Base-by-base conservation (phyloP, 2,797 vertebrate species). In the Arremon brunneinucha region DNA sequence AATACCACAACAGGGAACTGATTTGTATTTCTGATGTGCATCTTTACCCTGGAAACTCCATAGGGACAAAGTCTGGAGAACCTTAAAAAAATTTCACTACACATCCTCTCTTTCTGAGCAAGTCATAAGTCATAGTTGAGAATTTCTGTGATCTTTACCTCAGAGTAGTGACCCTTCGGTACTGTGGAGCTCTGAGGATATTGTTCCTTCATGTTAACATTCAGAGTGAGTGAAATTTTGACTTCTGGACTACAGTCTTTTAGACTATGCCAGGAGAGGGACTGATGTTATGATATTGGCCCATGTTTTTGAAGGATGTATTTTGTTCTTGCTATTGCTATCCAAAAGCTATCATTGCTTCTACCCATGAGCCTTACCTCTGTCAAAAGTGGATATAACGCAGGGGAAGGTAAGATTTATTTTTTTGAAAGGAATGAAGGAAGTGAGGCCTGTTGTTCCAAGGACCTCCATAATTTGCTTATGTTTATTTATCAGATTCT, bases 21-120 rank as follows among this genome's bases (percentile, higher is more conserved):
- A 56, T 56, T 69, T 3, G 1, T 28, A 14, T 71, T 87, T 56
- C 53, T 64, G 49, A 80, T 28, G 34, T 63, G 52, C n/a, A 74
- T 52, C 8, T 86, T 85, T 70, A 41, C 6, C 39, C 55, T 65
- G 44, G 24, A 32, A 83, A 37, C 34, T 59, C n/a, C 41, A 20
- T 3, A 26, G 17, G 20, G 21, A 49, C 0, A 0, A 82, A 70
- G 39, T 20, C 55, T 67, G 35, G 22, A 69, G 27, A 87, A 69
- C 8, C 12, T 62, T 11, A 69, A 32, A 77, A 82, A 82, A 80
- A 53, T 57, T 68, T 84, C 27, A 22, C 11, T 28, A 8, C 0
- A 0, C 14, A 43, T 44, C 30, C 23, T 59, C 19, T 55, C 53
- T 76, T 89, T 71, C n/a, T n/a, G 62, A 70, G 57, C 56, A n/a